These are phyloP conservation scores for Balaenoptera acutorostrata DNA, from an alignment of 2,113 vertebrate genomes.

Conservation along the genomic window DNA sequence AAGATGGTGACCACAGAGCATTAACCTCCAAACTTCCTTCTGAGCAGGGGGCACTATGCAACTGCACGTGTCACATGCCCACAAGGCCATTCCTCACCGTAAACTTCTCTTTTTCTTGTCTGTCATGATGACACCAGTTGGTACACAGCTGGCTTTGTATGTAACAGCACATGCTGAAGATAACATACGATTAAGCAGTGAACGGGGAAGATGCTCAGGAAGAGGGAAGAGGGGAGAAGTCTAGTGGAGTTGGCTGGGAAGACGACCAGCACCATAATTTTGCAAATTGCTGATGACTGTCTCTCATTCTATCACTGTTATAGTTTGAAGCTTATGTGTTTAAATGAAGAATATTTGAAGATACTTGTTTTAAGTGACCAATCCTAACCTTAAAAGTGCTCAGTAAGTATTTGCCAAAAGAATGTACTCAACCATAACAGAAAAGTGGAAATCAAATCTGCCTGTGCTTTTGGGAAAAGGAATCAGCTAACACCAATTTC, in stretches of 20 bases:
- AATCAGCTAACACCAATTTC: not conserved
- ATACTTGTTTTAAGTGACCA: not conserved
- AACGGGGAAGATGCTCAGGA: not conserved
- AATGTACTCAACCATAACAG: not conserved
- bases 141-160: not conserved
- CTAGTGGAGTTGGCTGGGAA: not conserved
- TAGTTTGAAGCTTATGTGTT: not conserved
- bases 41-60: too few species aligned
- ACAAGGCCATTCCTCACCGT: not conserved
- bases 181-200: not conserved
- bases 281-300: not conserved
- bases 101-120: not conserved
- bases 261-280: not conserved
- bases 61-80: fast-evolving
- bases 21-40: not conserved
- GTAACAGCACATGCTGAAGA: not conserved
- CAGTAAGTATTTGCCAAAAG: not conserved
- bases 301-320: not conserved
- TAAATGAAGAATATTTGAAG: not conserved
- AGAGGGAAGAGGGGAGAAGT: not conserved
- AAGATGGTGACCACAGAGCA: not conserved
- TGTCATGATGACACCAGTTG: not conserved
- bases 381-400: not conserved
- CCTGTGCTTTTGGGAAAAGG: not conserved
- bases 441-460: conserved; percentile 22